A percentile compares a stretch with the other conserved stretches of the same genome.
phyloP scores from a whole-genome alignment of 1,140 invertebrate genomes.

The Drosophila orena region DNA sequence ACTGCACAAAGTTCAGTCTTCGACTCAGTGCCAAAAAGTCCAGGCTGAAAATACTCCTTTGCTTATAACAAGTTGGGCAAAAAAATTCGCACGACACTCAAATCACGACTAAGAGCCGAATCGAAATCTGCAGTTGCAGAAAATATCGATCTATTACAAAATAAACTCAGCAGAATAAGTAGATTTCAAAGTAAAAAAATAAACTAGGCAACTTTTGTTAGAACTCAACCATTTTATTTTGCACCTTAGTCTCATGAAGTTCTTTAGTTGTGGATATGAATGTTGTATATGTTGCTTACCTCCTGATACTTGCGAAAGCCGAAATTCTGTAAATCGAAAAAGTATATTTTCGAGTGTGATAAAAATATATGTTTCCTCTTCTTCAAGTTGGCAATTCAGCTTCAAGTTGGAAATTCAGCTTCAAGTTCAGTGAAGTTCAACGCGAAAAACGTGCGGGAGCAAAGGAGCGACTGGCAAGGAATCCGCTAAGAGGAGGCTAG shows the following conservation, averaged over 20 bases:
- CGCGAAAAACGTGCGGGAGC: constrained; percentile 82
- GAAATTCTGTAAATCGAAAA: neutral
- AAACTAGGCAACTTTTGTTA: too few species aligned
- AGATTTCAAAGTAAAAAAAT: too few species aligned
- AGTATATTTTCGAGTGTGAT: constrained; percentile 20
- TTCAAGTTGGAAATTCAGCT: constrained; percentile 75
- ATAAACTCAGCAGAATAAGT: too few species aligned
- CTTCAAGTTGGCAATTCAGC: constrained; percentile 49
- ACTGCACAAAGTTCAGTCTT: constrained; percentile 76
- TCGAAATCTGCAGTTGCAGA: constrained; percentile 13
- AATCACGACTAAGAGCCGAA: constrained; percentile 67
- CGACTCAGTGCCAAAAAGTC: constrained; percentile 19
- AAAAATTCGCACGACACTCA: constrained; percentile 79
- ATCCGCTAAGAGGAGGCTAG: constrained; percentile 27
- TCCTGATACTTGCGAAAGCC: neutral
- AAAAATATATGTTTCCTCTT: constrained; percentile 30
- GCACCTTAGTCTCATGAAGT: too few species aligned
- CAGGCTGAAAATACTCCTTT: constrained; percentile 45
- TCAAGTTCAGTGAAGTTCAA: constrained; percentile 82
- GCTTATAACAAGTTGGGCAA: constrained; percentile 62
- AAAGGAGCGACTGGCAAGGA: constrained; percentile 43
- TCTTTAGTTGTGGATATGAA: too few species aligned
- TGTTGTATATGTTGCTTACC: too few species aligned
- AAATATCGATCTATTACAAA: neutral
- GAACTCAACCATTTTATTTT: too few species aligned